A percentile compares a stretch with the other conserved stretches of the same genome.
Evolutionary conservation across 2,888 invertebrate genomes (phyloP).

Genomic region (Geotrupes spiniger): DNA sequence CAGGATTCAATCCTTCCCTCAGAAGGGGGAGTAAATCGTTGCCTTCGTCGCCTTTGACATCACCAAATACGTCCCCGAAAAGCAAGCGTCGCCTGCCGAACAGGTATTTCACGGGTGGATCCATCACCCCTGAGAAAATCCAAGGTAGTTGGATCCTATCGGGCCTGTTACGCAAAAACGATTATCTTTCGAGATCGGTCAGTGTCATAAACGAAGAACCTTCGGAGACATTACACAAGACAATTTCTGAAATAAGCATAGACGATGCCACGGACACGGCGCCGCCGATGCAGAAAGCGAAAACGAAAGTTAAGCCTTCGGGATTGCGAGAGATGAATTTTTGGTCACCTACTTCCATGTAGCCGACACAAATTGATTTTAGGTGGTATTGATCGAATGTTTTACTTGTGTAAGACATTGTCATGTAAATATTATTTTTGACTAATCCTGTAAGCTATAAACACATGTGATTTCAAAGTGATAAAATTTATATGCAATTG

Average conservation of each 20-base stretch:
- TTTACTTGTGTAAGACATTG: too few relatives aligned
- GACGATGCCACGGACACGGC: constrained; percentile 33
- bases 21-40: constrained; percentile 69
- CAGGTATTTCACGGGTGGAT: constrained; percentile 58
- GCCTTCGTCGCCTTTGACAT: constrained; percentile 65
- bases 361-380: constrained; percentile 33
- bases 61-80: constrained; percentile 62
- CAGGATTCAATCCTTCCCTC: constrained; percentile 46
- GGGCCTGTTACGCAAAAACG: constrained; percentile 61
- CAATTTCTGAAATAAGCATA: constrained; percentile 20
- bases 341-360: constrained; percentile 85
- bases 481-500: too few relatives aligned
- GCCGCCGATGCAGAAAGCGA: constrained; percentile 44
- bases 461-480: too few relatives aligned
- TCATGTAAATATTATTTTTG: too few relatives aligned
- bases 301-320: constrained; percentile 60
- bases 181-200: constrained; percentile 54
- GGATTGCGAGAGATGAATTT: constrained; percentile 81
- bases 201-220: constrained; percentile 62
- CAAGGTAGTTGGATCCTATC: constrained; percentile 63
- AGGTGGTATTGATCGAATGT: too few relatives aligned
- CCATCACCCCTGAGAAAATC: constrained; percentile 45
- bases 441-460: too few relatives aligned
- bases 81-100: constrained; percentile 54
- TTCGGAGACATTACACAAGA: constrained; percentile 32